phyloP scores from a whole-genome alignment of 2,113 vertebrate genomes.

The Eubucco bourcierii region DNA sequence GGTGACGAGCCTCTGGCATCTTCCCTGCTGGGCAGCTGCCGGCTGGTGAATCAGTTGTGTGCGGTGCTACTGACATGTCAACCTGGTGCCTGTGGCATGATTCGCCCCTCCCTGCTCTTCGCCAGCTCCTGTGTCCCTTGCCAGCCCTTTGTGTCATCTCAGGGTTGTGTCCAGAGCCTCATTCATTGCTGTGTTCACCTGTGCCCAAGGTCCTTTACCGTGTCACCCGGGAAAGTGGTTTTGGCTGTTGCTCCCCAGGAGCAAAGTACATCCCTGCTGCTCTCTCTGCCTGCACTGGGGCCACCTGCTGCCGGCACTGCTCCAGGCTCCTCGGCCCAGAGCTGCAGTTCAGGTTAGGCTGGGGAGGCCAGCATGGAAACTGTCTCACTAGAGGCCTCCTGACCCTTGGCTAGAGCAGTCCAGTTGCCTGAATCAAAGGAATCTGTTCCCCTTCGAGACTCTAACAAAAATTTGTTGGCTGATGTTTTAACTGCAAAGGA shows the following conservation, averaged over 20 bases:
- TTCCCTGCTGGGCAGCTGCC: slow-evolving; percentile 40
- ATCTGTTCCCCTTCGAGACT: neutral
- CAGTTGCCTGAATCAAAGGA: neutral
- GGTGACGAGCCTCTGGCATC: slow-evolving; percentile 53
- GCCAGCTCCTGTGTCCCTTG: neutral
- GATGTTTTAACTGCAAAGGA: neutral
- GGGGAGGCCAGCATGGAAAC: neutral
- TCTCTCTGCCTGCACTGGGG: neutral
- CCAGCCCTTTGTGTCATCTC: neutral
- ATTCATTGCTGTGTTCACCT: neutral
- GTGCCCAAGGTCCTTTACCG: neutral
- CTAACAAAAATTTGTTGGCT: neutral
- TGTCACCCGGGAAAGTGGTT: neutral
- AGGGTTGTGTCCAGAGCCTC: neutral
- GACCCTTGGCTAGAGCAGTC: slow-evolving; percentile 7
- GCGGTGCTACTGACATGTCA: slow-evolving; percentile 22
- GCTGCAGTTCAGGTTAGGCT: neutral
- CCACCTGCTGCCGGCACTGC: neutral
- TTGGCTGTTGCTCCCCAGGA: neutral
- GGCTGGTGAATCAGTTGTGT: slow-evolving; percentile 37
- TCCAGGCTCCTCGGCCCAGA: neutral
- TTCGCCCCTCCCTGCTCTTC: neutral
- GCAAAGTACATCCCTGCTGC: neutral
- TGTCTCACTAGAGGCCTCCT: neutral
- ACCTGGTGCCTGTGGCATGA: neutral